These are phyloP conservation scores for Troglohyphantes excavatus DNA, from an alignment of 2,888 invertebrate genomes.

Conservation along the genomic window DNA sequence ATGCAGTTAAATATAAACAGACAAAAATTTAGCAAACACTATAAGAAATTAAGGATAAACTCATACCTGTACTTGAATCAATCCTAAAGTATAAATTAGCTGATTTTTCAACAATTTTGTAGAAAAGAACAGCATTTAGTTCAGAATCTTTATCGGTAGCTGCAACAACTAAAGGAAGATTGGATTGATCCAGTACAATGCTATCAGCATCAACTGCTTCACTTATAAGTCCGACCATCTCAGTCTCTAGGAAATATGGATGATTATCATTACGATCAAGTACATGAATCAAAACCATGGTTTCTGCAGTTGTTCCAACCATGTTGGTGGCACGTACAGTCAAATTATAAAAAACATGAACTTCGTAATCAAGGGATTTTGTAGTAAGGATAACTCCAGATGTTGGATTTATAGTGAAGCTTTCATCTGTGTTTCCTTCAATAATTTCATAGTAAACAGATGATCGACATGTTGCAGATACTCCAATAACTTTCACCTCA, in stretches of 20 bases:
- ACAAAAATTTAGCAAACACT: neutral
- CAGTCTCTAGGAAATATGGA: slow-evolving; percentile 87
- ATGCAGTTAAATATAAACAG: neutral
- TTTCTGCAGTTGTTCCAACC: slow-evolving; percentile 88
- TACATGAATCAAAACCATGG: slow-evolving; percentile 91
- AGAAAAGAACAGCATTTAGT: slow-evolving; percentile 91
- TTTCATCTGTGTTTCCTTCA: slow-evolving; percentile 88
- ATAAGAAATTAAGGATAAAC: neutral
- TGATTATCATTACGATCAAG: slow-evolving; percentile 93
- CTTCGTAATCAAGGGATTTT: slow-evolving; percentile 80
- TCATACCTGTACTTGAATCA: slow-evolving; percentile 88
- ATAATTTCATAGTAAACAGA: slow-evolving; percentile 91
- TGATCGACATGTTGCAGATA: slow-evolving; percentile 89
- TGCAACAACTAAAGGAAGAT: slow-evolving; percentile 91
- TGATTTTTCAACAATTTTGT: slow-evolving; percentile 90
- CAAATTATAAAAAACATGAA: slow-evolving; percentile 77
- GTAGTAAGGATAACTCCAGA: slow-evolving; percentile 86
- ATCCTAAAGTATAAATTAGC: slow-evolving; percentile 91
- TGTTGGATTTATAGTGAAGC: slow-evolving; percentile 92
- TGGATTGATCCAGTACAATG: slow-evolving; percentile 87
- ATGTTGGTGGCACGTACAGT: slow-evolving; percentile 86
- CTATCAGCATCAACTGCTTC: slow-evolving; percentile 89
- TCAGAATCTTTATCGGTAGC: slow-evolving; percentile 93
- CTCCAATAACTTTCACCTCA: slow-evolving; percentile 87
- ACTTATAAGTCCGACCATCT: slow-evolving; percentile 86